Conservation (phyloP, 2,888 invertebrate genomes). For the Lochmaea capreae region DNA sequence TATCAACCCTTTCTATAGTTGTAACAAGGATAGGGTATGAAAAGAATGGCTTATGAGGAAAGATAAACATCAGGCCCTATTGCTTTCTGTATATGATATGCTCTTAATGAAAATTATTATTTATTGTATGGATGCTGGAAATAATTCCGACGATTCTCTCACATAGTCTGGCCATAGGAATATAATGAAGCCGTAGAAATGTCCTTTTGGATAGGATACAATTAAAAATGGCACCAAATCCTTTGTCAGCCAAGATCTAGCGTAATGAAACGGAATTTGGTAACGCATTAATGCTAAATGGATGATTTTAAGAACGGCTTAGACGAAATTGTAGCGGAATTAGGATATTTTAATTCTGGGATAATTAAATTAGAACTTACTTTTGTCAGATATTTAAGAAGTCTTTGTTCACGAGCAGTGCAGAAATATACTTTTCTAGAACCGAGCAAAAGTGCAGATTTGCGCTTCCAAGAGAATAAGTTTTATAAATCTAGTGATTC, state of each 20-base stretch:
- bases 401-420: too few species aligned
- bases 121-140: constrained; percentile 37
- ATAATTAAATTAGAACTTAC: too few species aligned
- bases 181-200: constrained; percentile 36
- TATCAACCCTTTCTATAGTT: neutral
- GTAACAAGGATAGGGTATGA: constrained; percentile 36
- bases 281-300: neutral
- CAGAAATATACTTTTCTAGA: too few species aligned
- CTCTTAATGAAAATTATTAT: constrained; percentile 51
- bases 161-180: constrained; percentile 26
- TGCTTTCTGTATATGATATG: constrained; percentile 46
- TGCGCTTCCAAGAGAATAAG: too few species aligned
- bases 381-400: too few species aligned
- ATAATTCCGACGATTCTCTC: constrained; percentile 35
- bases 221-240: constrained; percentile 25
- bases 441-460: too few species aligned
- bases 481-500: too few species aligned
- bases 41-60: constrained; percentile 46
- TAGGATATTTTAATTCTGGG: too few species aligned
- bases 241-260: neutral
- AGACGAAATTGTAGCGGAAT: neutral
- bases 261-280: neutral
- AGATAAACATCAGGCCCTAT: constrained; percentile 50
- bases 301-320: too few species aligned
- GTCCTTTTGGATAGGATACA: constrained; percentile 26